A percentile compares a stretch with the other conserved stretches of the same genome.
Evolutionary conservation across 2,888 invertebrate species (phyloP).

Genomic region (Aquatica leii): DNA sequence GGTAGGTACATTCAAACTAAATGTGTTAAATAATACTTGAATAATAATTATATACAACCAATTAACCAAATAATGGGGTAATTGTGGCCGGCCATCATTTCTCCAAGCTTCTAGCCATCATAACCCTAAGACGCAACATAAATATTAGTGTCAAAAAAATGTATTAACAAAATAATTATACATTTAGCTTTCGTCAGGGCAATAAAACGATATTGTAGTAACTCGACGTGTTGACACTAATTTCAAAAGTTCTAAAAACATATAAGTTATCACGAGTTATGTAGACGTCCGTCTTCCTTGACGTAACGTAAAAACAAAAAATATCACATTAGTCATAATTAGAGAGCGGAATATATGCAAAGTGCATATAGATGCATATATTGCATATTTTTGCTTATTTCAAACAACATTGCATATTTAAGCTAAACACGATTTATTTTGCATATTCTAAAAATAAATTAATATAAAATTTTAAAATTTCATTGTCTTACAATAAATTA

Average conservation of each 20-base stretch:
- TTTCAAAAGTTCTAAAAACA: neutral
- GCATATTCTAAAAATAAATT: too few relatives aligned
- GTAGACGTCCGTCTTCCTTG: neutral
- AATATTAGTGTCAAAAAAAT: neutral
- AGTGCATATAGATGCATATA: too few relatives aligned
- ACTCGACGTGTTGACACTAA: neutral
- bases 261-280: neutral
- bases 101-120: neutral
- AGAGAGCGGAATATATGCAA: too few relatives aligned
- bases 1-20: too few relatives aligned
- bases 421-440: too few relatives aligned
- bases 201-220: neutral
- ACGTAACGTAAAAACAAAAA: neutral
- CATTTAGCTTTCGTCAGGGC: neutral
- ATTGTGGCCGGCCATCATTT: neutral
- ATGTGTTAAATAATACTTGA: too few relatives aligned
- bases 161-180: neutral
- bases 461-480: too few relatives aligned
- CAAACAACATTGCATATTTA: too few relatives aligned
- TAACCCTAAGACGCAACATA: neutral
- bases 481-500: too few relatives aligned
- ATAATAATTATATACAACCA: too few relatives aligned
- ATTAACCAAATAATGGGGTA: too few relatives aligned
- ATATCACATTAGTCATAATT: neutral
- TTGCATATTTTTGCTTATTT: too few relatives aligned